Conservation (phyloP, 2,113 vertebrate genomes). For the Apaloderma vittatum region DNA sequence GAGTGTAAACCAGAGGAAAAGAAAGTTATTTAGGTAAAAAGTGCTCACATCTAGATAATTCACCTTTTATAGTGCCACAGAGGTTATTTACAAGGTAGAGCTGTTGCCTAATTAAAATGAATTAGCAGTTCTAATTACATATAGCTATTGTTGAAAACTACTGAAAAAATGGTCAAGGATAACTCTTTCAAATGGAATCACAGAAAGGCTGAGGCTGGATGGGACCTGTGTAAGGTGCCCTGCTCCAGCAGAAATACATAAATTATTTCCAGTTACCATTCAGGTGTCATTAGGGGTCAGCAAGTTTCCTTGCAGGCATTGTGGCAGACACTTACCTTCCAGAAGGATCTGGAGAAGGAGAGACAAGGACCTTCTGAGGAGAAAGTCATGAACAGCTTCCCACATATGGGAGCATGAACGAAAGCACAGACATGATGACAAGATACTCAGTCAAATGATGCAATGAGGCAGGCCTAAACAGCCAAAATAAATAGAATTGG, state of each 20-base stretch:
- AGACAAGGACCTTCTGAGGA: not conserved
- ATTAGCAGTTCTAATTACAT: not conserved
- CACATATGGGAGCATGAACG: not conserved
- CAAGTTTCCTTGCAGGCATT: not conserved
- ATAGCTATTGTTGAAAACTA: not conserved
- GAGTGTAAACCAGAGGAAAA: not conserved
- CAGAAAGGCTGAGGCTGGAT: not conserved
- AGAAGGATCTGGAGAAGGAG: not conserved
- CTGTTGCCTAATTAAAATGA: not conserved
- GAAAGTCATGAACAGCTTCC: not conserved
- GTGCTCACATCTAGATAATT: not conserved
- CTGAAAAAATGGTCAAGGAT: rapidly evolving
- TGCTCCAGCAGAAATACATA: not conserved
- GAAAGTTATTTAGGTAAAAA: not conserved
- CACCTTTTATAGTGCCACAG: not conserved
- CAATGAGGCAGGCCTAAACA: not conserved
- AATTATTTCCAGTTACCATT: not conserved
- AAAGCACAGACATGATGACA: not conserved
- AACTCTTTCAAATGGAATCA: not conserved
- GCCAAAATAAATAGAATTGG: not conserved
- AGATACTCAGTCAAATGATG: not conserved
- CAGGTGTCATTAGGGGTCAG: not conserved
- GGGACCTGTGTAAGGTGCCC: not conserved
- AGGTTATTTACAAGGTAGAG: not conserved
- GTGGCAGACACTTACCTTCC: not conserved